Evolutionary conservation across 2,888 invertebrate species (phyloP), one percentile per base, ranked within the genome.

Genomic region (Nemotelus nigrinus): DNA sequence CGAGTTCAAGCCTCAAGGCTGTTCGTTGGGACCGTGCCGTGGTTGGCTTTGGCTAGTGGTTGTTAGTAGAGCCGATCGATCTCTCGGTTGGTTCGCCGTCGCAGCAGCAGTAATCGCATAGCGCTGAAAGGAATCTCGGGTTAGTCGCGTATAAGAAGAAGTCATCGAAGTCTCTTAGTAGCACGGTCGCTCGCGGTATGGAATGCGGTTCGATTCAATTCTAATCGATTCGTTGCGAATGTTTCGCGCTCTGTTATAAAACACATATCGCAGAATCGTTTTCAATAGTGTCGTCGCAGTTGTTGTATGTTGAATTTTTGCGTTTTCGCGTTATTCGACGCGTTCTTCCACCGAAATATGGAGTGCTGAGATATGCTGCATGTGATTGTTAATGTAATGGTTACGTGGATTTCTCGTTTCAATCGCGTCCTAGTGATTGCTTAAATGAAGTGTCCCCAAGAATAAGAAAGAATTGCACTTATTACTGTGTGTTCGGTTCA

Each of bases 181-280:
- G 39, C 41, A 43, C 41, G 41, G 60, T 39, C 67, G 45, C 39
- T 58, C 58, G 58, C 41, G 74, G 74, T 63, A 74, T 74, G 74
- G 63, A 63, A 50, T 60, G 8, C 74, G 74, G 63, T 71, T 55
- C 55, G 44, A 71, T 74, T 60, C 63, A 48, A 48, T 74, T 74
- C 74, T 63, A 63, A 63, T 74, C 74, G 74, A 74, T 74, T 74
- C 43, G 60, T 74, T 60, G 63, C 74, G 74, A 74, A 50, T 8
- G 41, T 65, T 65, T 65, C 47, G 65, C 65, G 65, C 44, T 70
- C 55, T 70, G 39, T 25, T 63, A 63, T 63, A 10, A 65, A 4
- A 43, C 55, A 53, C 43, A 53, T 47, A 25, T 25, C 25, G 25
- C 25, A 25, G 25, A 25, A 25, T 25, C 25, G 25, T 25, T 25